Evolutionary conservation across 2,113 vertebrate genomes (phyloP).

Genomic region (Hemiscyllium ocellatum): DNA sequence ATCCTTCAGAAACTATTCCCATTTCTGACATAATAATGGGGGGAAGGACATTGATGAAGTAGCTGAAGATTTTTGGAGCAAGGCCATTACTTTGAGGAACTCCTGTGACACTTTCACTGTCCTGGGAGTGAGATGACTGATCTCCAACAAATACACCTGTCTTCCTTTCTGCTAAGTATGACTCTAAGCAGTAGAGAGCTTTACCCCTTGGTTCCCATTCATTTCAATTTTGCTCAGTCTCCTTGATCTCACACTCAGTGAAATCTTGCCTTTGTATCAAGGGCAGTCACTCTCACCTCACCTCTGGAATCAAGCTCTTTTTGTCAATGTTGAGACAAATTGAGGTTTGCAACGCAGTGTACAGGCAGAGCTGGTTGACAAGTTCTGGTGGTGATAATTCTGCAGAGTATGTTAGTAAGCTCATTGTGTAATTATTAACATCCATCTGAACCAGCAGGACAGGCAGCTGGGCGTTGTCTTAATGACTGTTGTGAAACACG

Average conservation of each 20-base stretch:
- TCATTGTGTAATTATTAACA: not conserved
- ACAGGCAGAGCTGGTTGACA: not conserved
- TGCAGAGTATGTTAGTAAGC: not conserved
- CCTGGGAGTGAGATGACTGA: not conserved
- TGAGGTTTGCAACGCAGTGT: not conserved
- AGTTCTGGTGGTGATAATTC: not conserved
- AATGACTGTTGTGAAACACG: not conserved
- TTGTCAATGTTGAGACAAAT: not conserved
- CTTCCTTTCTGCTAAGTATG: not conserved
- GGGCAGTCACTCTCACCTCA: not conserved
- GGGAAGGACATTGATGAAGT: not conserved
- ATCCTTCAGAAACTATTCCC: not conserved
- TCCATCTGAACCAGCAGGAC: not conserved
- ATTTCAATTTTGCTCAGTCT: not conserved
- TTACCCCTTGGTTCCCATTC: not conserved
- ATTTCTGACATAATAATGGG: not conserved
- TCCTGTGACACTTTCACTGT: too few species aligned
- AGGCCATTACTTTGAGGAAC: not conserved
- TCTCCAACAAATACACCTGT: not conserved
- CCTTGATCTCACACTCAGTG: not conserved
- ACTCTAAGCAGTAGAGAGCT: not conserved
- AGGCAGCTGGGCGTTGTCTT: not conserved
- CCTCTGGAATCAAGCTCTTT: not conserved
- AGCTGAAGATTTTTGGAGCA: not conserved
- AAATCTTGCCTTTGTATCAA: not conserved